phyloP scores from a whole-genome alignment of 2,797 vertebrate species.

The Gobionotothen gibberifrons region DNA sequence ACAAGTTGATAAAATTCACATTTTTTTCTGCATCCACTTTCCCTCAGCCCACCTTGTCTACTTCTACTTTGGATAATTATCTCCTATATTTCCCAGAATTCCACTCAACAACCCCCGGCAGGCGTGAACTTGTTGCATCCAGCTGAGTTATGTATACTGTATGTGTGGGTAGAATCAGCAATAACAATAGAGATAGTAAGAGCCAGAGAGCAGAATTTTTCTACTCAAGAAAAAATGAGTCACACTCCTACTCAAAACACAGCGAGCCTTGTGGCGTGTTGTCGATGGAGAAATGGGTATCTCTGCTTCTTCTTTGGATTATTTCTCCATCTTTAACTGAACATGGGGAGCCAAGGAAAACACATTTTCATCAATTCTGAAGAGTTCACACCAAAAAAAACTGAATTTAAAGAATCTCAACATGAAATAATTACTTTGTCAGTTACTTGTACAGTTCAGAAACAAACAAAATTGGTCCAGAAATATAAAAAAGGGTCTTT shows the following conservation, averaged over 20 bases:
- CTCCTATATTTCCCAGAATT: constrained; percentile 70
- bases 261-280: constrained; percentile 66
- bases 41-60: constrained; percentile 33
- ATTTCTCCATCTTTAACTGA: constrained; percentile 30
- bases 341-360: constrained; percentile 11
- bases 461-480: background rate
- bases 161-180: constrained; percentile 77
- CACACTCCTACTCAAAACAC: constrained; percentile 81
- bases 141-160: constrained; percentile 76
- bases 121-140: constrained; percentile 74
- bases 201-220: constrained; percentile 77
- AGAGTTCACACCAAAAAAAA: background rate
- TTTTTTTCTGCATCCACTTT: constrained; percentile 47
- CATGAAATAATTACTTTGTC: background rate
- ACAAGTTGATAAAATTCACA: constrained; percentile 20
- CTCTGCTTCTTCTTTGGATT: constrained; percentile 53
- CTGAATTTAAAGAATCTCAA: background rate
- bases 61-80: constrained; percentile 57
- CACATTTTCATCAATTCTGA: background rate
- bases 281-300: constrained; percentile 54
- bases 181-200: constrained; percentile 80
- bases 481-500: background rate
- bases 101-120: constrained; percentile 60
- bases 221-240: constrained; percentile 80
- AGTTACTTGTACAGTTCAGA: background rate